Percentiles rank a stretch among this genome's conserved stretches.
phyloP scores from a whole-genome alignment of 37 sponge, comb jelly and placozoan genomes.

The Lycopodina hypogea region DNA sequence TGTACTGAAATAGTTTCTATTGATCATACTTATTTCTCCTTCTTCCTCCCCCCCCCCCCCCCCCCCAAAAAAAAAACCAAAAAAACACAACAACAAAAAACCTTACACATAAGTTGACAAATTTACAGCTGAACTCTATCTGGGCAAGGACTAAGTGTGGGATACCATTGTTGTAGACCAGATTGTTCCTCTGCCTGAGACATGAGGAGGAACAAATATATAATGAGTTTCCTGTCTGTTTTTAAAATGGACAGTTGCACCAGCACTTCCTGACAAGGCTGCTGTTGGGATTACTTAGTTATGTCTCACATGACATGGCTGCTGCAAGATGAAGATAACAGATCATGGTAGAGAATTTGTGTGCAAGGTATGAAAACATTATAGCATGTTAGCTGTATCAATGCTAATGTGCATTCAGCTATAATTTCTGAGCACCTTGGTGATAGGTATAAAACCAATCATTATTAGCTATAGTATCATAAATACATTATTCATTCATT shows the following conservation, averaged over 20 bases:
- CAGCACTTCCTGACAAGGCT: conserved; percentile 27
- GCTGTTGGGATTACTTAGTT: conserved; percentile 26
- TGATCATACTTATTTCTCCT: no score
- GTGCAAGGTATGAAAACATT: conserved; percentile 9
- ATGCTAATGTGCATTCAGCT: no score
- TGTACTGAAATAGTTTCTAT: not conserved
- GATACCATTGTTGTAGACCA: conserved; percentile 26
- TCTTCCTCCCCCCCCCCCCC: no score
- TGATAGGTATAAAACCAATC: no score
- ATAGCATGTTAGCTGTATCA: no score
- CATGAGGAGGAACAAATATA: conserved; percentile 41
- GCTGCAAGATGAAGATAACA: conserved; percentile 10
- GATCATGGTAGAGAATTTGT: conserved; percentile 53
- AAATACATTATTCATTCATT: no score
- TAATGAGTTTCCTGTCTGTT: conserved; percentile 31
- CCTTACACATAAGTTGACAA: conserved; percentile 41
- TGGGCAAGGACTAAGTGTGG: conserved; percentile 29
- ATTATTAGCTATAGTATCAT: no score
- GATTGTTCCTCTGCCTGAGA: conserved; percentile 33
- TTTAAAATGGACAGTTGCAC: conserved; percentile 38
- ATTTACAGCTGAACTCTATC: conserved; percentile 28
- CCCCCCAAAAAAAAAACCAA: no score
- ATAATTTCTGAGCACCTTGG: no score
- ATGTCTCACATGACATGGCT: conserved; percentile 14
- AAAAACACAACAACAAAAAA: no score